Evolutionary conservation across 2,797 vertebrate genomes (phyloP).

Genomic region (Pteronotus mesoamericanus): DNA sequence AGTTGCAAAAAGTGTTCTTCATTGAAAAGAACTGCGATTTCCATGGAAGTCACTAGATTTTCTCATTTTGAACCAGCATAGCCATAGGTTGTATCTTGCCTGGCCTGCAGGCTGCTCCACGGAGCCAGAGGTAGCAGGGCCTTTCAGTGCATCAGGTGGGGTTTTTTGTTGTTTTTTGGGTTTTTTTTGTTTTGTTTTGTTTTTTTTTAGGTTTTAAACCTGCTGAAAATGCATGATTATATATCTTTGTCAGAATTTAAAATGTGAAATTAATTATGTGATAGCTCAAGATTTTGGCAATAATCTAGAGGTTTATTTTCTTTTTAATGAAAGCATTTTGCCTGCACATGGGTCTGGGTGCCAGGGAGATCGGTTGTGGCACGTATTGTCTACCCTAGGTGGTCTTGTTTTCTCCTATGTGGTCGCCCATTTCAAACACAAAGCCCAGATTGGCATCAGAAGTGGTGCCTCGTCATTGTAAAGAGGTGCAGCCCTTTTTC

Average conservation of each 20-base stretch:
- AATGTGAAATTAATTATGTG: constrained; percentile 65
- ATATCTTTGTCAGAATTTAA: constrained; percentile 54
- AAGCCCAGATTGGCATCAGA: constrained; percentile 64
- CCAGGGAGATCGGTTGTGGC: constrained; percentile 82
- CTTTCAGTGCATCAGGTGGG: not conserved
- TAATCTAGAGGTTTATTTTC: constrained; percentile 60
- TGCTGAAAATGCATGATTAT: constrained; percentile 33
- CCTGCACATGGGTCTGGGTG: constrained; percentile 83
- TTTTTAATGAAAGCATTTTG: constrained; percentile 81
- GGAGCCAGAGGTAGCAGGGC: not conserved
- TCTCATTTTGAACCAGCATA: not conserved
- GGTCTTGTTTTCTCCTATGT: constrained; percentile 75
- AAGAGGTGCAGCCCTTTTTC: constrained; percentile 57
- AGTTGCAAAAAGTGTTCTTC: not conserved
- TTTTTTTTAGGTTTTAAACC: constrained; percentile 21
- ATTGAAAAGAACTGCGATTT: not conserved
- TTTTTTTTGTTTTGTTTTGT: not conserved
- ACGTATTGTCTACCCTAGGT: constrained; percentile 73
- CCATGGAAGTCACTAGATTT: not conserved
- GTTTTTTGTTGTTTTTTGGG: no score
- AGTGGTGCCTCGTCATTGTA: constrained; percentile 42
- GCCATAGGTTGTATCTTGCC: not conserved
- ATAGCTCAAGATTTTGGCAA: constrained; percentile 69
- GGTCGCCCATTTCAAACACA: constrained; percentile 69
- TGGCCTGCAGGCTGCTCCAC: not conserved